phyloP scores from a whole-genome alignment of 2,113 vertebrate genomes.

The Coryphaenoides rupestris region DNA sequence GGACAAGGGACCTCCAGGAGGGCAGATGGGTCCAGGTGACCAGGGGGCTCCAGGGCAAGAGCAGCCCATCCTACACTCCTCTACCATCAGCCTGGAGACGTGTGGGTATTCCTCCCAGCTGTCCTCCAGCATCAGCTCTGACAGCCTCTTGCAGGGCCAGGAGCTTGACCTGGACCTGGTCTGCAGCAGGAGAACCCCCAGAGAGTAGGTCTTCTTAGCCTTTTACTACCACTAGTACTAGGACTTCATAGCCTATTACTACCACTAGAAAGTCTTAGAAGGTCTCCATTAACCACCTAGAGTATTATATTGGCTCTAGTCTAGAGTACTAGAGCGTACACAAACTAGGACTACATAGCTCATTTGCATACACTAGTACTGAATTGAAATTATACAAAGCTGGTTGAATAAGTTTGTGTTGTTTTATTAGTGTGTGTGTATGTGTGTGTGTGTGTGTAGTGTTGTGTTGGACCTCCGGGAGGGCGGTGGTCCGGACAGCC shows the following conservation, averaged over 20 bases:
- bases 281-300: no score
- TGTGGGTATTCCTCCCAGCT: conserved; percentile 82
- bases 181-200: conserved; percentile 64
- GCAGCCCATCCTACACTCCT: conserved; percentile 70
- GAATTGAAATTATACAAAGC: no score
- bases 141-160: conserved; percentile 74
- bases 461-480: conserved; percentile 41
- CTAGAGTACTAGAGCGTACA: no score
- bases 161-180: conserved; percentile 69
- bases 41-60: conserved; percentile 22
- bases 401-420: no score
- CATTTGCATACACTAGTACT: no score
- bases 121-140: conserved; percentile 89
- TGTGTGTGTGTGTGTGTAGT: conserved; percentile 28
- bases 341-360: no score
- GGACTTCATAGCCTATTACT: no score
- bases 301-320: no score
- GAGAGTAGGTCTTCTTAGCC: conserved; percentile 75
- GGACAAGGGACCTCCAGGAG: conserved; percentile 23
- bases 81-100: conserved; percentile 87
- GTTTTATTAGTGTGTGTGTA: not conserved
- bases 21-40: conserved; percentile 34
- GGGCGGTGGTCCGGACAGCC: conserved; percentile 52
- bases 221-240: no score
- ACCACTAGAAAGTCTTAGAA: no score